phyloP scores from a whole-genome alignment of 2,797 vertebrate species.

The Pangasius macronema region DNA sequence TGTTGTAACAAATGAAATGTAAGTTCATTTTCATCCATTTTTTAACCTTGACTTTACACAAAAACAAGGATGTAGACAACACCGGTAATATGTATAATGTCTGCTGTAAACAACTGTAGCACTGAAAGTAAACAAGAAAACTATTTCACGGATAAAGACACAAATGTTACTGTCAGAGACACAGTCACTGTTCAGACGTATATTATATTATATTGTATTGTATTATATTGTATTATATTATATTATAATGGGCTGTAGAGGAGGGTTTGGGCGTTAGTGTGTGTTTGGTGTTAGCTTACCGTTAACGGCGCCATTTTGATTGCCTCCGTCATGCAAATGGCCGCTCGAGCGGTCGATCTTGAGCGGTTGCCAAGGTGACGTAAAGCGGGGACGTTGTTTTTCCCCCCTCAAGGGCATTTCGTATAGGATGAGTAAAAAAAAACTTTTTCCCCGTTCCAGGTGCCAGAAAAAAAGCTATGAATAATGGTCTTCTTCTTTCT shows the following conservation, averaged over 20 bases:
- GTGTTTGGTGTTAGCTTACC: background rate
- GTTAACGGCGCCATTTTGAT: conserved; percentile 18
- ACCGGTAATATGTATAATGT: background rate
- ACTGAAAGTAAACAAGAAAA: background rate
- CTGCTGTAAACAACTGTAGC: background rate
- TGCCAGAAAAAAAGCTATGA: conserved; percentile 53
- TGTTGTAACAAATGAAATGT: background rate
- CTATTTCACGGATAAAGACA: background rate
- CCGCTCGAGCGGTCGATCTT: conserved; percentile 63
- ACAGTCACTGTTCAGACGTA: background rate
- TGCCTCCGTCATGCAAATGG: conserved; percentile 69
- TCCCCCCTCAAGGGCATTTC: conserved; percentile 52
- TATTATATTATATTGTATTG: background rate
- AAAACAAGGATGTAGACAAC: background rate
- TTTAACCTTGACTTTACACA: background rate
- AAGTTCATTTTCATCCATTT: background rate
- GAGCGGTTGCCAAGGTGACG: conserved; percentile 75
- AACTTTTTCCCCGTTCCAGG: conserved; percentile 39
- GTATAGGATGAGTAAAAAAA: conserved; percentile 51
- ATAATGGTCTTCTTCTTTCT: conserved; percentile 48
- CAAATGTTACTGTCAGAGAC: background rate
- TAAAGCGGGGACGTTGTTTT: conserved; percentile 75
- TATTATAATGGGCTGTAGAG: background rate
- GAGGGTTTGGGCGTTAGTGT: background rate
- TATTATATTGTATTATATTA: background rate